Evolutionary conservation across 1,140 invertebrate genomes (phyloP), one percentile per base, ranked within the genome.

Genomic region (Eurosta solidaginis): DNA sequence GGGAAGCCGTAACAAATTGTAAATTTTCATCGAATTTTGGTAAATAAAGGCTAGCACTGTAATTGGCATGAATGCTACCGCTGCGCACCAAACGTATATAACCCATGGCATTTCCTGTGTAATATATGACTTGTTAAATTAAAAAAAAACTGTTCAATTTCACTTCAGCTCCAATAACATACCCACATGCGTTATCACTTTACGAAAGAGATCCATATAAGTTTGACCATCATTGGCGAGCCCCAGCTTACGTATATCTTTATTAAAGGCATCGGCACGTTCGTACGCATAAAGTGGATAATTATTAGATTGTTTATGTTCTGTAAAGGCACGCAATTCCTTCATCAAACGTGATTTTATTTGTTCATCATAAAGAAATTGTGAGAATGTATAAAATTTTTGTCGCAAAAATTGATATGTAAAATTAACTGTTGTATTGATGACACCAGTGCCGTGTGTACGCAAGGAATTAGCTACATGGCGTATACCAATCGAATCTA

Each of bases 361-460:
- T 82, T 98, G 97, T 89, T 99, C 98, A 88, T 99, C 97, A 87
- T 95, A 99, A 81, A 99, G 92, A 88, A 99, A 99, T 88, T 99
- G 97, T 1, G 97, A 99, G 87, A 99, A 98, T 3, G 94, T 94
- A 81, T 94, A 94, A 82, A 99, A 95, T 88, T 99, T 98, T 78
- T 97, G 94, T 78, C 95, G 92, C 52, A 99, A 89, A 89, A 98
- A 99, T 88, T 98, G 97, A 89, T 99, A 99, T 0, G 96, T 97
- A 87, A 96, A 98, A 87, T 99, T 99, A 0, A 98, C 95, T 1
- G 97, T 98, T 0, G 97, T 98, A 83, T 98, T 98, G 92, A 99
- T 97, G 74, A 99, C 97, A 3, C 98, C 98, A 27, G 94, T 96
- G 36, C 98, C 98, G 88, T 99, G 98, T 0, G 97, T 99, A 83